Base-by-base conservation (phyloP, 2,113 vertebrate genomes). In the Phalacrocorax aristotelis region DNA sequence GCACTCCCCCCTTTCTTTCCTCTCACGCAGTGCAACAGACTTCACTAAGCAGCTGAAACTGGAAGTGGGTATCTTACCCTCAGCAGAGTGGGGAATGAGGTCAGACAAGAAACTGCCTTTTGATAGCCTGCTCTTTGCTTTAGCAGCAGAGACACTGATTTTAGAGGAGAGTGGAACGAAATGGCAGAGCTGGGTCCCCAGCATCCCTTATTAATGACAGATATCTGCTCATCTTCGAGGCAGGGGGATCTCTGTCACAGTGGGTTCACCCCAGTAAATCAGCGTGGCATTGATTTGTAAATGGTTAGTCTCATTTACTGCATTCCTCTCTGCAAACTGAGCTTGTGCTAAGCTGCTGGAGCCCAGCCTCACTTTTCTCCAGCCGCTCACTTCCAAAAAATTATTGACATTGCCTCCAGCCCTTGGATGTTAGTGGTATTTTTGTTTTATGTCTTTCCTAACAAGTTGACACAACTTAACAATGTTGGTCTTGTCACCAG, bases 381-480 rank as follows among this genome's bases (percentile, higher is more conserved):
- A 60, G 80, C 29, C 4, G 0, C 44, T 89, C 61, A 49, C 89
- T 85, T 84, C 93, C 80, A 72, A 86, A 89, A 95, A 87, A 87
- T 96, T 93, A 92, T 51, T 75, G 78, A 89, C 88, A 69, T 34
- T 83, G 95, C 94, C 96, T 96, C 71, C 69, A 89, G 89, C 70
- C 91, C 72, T 89, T 11, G 85, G 89, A 97, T 96, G 96, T 82
- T 97, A 95, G 91, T 95, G 95, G 97, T 96, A 94, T 93, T 82
- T 94, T 95, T 95, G 92, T 88, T 95, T 96, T 97, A 97, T 95
- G 83, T 92, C 83, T 96, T 94, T 89, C 72, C 70, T 93, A 93
- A 93, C 89, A 89, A 95, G 95, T 87, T 97, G 97, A 94, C 89
- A 90, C 85, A 76, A 95, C 78, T 85, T 86, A 97, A 97, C 97